phyloP scores from a whole-genome alignment of 2,888 invertebrate species.

The Agrilus cyanescens region DNA sequence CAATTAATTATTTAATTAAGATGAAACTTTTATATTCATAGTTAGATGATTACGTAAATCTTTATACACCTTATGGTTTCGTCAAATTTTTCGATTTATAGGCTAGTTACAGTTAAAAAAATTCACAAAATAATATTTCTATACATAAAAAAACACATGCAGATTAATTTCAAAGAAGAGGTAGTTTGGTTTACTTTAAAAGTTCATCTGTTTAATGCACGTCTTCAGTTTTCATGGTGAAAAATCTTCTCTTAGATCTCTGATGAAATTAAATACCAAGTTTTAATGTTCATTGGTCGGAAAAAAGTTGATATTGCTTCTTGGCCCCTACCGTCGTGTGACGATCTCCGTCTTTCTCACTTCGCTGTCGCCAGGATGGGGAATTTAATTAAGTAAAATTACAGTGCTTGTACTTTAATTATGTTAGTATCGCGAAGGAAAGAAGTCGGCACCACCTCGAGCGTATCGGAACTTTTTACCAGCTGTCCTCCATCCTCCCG shows the following conservation, averaged over 20 bases:
- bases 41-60: too few species aligned
- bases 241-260: conserved; percentile 40
- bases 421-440: conserved; percentile 36
- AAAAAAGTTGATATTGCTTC: conserved; percentile 37
- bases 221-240: conserved; percentile 37
- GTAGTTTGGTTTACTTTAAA: not conserved
- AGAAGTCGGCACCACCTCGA: conserved; percentile 15
- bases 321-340: conserved; percentile 28
- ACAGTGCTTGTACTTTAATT: conserved; percentile 45
- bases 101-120: too few species aligned
- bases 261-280: conserved; percentile 42
- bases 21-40: too few species aligned
- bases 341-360: conserved; percentile 17
- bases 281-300: conserved; percentile 41
- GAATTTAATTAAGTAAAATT: conserved; percentile 46
- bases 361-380: conserved; percentile 34
- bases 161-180: not conserved
- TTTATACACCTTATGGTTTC: too few species aligned
- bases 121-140: too few species aligned
- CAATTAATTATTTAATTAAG: too few species aligned
- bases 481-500: conserved; percentile 21
- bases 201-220: conserved; percentile 9
- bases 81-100: too few species aligned
- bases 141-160: too few species aligned
- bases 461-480: conserved; percentile 31